Evolutionary conservation across 30 jellyfish, hydroid and myxozoan genomes (phyloP).

Genomic region (Chironex yamaguchii): DNA sequence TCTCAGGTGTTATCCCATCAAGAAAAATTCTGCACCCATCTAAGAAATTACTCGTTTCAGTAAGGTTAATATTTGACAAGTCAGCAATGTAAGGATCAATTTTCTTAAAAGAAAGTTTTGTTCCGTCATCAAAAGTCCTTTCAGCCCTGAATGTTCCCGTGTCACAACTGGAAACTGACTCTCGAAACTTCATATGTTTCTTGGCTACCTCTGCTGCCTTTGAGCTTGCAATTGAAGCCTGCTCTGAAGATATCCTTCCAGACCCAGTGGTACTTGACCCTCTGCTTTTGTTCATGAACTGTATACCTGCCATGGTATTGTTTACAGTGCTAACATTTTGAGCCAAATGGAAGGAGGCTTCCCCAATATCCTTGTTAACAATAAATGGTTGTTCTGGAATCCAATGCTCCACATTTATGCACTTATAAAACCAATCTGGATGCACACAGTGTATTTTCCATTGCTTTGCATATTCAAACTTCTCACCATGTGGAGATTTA

Average conservation of each 20-base stretch:
- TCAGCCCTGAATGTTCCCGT: background rate
- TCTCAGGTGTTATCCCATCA: constrained; percentile 48
- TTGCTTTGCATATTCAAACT: constrained; percentile 84
- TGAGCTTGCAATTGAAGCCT: constrained; percentile 5
- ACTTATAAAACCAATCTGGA: constrained; percentile 89
- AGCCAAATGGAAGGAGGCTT: background rate
- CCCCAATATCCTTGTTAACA: constrained; percentile 47
- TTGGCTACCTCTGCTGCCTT: constrained; percentile 93
- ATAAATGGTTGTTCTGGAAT: constrained; percentile 70
- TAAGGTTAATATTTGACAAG: background rate
- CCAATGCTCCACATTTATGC: constrained; percentile 90
- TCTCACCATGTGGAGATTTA: constrained; percentile 80
- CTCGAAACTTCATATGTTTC: constrained; percentile 63
- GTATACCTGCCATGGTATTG: constrained; percentile 40
- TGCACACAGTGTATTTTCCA: constrained; percentile 96
- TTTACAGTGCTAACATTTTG: constrained; percentile 22
- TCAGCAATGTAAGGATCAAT: background rate
- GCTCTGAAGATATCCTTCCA: no score
- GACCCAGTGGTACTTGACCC: no score
- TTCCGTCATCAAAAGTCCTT: background rate
- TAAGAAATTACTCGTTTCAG: constrained; percentile 43
- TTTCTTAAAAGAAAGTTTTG: background rate
- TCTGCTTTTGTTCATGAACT: no score
- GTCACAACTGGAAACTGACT: background rate
- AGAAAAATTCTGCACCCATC: constrained; percentile 88